Base-by-base conservation (phyloP, 2,113 vertebrate species). In the Callaeas wilsoni region DNA sequence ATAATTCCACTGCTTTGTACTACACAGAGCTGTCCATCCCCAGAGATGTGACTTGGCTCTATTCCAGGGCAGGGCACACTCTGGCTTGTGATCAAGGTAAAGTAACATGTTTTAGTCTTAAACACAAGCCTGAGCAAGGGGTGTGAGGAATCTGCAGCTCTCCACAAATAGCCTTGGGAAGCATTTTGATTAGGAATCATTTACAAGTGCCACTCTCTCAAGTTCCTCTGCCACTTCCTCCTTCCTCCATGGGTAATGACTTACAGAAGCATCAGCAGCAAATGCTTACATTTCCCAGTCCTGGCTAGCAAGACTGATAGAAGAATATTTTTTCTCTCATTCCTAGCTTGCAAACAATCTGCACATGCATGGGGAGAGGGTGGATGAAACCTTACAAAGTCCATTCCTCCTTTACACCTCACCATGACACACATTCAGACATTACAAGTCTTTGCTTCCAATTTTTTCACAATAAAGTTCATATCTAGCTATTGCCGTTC, bases 41-140 rank as follows among this genome's bases (percentile, higher is more conserved):
- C 39, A 59, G 55, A 59, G 39, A 47, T 16, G 74, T 0, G 5
- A 44, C 39, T 87, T 93, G 82, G 62, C 67, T 91, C 35, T 37
- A 35, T 29, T 57, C 69, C 84, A 75, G 53, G 21, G 6, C 8
- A 87, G 71, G 68, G 59, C 35, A 90, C 64, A 55, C 59, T 85
- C 50, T 4, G 1, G 42, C 46, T 78, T 82, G 56, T 32, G 70
- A 93, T 90, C 67, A 91, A 89, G 65, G 62, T 32, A 70, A 69
- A 89, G 65, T 18, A 79, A 70, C 29, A 70, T 3, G 15, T 81
- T 89, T 81, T 42, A 77, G 39, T 53, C 42, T 55, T 35, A 89
- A 87, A 57, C 13, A n/a, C 81, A 94, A 81, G 93, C 39, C 80
- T 94, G 84, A 92, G 76, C 77, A 94, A 79, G 16, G 64, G 32